A percentile compares a stretch with the other conserved stretches of the same genome.
These are phyloP conservation scores for Salmo trutta DNA, from an alignment of 2,797 vertebrate genomes.

Conservation along the genomic window DNA sequence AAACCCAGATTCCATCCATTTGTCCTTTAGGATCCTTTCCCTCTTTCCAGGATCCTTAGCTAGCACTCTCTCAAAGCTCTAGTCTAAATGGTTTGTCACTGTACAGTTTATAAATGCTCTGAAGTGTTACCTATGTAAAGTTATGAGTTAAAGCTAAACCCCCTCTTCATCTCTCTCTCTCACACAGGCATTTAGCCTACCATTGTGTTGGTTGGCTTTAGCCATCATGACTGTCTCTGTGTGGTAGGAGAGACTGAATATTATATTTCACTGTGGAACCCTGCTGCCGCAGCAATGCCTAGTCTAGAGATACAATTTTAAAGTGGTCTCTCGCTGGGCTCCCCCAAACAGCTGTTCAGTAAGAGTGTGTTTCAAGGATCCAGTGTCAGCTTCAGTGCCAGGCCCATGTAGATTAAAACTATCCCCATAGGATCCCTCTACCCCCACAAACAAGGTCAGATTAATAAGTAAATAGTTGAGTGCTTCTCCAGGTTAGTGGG, in stretches of 20 bases:
- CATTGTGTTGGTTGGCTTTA: background rate
- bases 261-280: conserved; percentile 38
- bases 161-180: too few species aligned
- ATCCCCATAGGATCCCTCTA: conserved; percentile 58
- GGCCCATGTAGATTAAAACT: conserved; percentile 47
- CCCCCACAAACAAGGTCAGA: conserved; percentile 39
- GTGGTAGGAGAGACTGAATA: conserved; percentile 8
- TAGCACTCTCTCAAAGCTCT: too few species aligned
- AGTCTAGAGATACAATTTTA: conserved; percentile 57
- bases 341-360: conserved; percentile 67
- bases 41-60: background rate
- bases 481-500: conserved; percentile 56
- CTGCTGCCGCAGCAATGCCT: conserved; percentile 42
- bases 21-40: background rate
- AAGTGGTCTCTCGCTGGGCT: conserved; percentile 42
- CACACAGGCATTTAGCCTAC: background rate
- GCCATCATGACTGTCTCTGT: background rate
- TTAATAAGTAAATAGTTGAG: conserved; percentile 66
- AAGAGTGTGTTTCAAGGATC: conserved; percentile 31
- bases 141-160: too few species aligned
- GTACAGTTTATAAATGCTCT: too few species aligned
- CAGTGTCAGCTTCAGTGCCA: conserved; percentile 58
- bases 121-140: too few species aligned
- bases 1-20: background rate
- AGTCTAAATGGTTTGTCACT: too few species aligned